phyloP scores from a whole-genome alignment of 2,113 vertebrate genomes.

The Ifrita kowaldi region DNA sequence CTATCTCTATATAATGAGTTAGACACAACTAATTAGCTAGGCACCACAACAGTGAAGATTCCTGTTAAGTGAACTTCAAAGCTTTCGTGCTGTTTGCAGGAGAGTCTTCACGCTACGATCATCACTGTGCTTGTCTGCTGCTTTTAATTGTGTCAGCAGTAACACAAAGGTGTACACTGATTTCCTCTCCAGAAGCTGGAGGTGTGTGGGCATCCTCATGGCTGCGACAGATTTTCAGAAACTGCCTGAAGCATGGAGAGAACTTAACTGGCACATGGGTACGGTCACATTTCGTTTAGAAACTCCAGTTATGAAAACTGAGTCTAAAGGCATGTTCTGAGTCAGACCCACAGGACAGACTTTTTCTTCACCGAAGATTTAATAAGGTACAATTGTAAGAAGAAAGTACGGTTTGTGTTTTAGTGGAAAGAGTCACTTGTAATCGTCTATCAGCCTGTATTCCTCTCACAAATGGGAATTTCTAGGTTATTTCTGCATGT shows the following conservation, averaged over 20 bases:
- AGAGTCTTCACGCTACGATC: background rate
- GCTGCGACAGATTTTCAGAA: background rate
- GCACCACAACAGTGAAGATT: constrained; percentile 4
- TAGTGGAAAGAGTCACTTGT: background rate
- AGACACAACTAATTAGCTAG: constrained; percentile 44
- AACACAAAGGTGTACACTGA: background rate
- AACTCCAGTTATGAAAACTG: background rate
- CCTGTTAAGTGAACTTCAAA: constrained; percentile 59
- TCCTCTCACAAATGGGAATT: background rate
- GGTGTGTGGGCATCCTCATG: background rate
- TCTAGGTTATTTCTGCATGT: background rate
- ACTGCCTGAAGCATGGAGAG: background rate
- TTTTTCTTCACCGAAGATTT: background rate
- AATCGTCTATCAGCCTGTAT: background rate
- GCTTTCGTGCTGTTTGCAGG: background rate
- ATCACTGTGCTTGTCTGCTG: background rate
- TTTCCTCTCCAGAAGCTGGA: background rate
- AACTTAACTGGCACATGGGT: background rate
- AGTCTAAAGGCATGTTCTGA: background rate
- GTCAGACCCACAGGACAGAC: background rate
- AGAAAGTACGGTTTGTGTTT: background rate
- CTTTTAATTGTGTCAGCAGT: background rate
- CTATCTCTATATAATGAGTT: constrained; percentile 40
- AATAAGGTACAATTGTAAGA: background rate
- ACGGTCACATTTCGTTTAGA: background rate